Evolutionary conservation across 2,113 vertebrate genomes (phyloP), one percentile per base, ranked within the genome.

Genomic region (Bolborhynchus lineola): DNA sequence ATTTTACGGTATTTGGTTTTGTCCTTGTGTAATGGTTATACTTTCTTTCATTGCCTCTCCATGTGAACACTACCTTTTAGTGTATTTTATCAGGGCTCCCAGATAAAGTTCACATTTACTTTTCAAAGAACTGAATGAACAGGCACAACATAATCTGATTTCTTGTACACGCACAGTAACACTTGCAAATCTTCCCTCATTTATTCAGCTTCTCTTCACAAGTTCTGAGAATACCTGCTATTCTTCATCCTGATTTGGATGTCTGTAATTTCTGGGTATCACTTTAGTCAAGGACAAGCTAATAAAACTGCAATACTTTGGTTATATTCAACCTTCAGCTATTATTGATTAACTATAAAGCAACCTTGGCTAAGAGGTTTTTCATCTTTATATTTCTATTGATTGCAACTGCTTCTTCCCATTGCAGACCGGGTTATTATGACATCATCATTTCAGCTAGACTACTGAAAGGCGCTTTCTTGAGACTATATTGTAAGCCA

Each of bases 301-400:
- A 86, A 88, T 63, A 93, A 75, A 95, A 59, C 29, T 46, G 24
- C 28, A 82, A 62, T 57, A 33, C 41, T 70, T 72, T 18, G 42
- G 44, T 86, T 70, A 70, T 52, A 90, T 39, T 82, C 70, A 82
- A 77, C 59, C 46, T 85, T 85, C 59, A 69, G 50, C 41, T 82
- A 42, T 37, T 90, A 88, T 67, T 90, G 89, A 95, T 91, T 86
- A 90, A 88, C 63, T 79, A 77, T 80, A 77, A 88, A 82, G 71
- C 63, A 85, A 70, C 28, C 41, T 31, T 47, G 50, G 35, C 60
- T 42, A 67, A 37, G 75, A 90, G 76, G 55, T 41, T 78, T 90
- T 69, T 86, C 46, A 82, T 64, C 52, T 91, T 82, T 62, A 33
- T 65, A n/a, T 52, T n/a, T 80, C 59, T 77, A 35, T 80, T 76